Percentiles rank a stretch among this genome's conserved stretches.
Evolutionary conservation across 2,888 invertebrate genomes (phyloP).

Genomic region (Drosophila leonis): DNA sequence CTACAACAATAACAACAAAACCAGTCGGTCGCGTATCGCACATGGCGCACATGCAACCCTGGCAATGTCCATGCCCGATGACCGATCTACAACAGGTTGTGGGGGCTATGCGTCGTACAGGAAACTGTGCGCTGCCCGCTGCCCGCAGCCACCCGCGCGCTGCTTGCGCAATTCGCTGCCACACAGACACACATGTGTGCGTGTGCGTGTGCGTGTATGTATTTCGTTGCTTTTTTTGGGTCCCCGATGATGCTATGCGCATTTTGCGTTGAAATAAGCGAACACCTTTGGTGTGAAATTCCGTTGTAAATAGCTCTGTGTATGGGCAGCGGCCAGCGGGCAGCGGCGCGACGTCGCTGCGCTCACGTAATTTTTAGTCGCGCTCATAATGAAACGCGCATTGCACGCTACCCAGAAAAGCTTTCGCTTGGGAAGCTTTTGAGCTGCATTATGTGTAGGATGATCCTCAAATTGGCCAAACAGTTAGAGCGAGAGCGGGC

Average conservation of each 20-base stretch:
- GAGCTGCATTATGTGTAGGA: conserved; percentile 11
- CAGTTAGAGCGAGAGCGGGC: background rate
- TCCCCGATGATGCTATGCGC: conserved; percentile 56
- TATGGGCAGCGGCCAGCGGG: conserved; percentile 7
- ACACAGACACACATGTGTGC: background rate
- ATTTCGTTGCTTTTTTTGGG: conserved; percentile 39
- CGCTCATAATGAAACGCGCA: conserved; percentile 6
- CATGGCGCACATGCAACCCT: conserved; percentile 59
- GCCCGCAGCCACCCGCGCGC: background rate
- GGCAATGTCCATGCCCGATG: conserved; percentile 58
- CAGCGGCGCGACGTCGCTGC: background rate
- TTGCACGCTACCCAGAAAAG: conserved; percentile 18
- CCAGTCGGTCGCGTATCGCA: conserved; percentile 51
- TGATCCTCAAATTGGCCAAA: conserved; percentile 18
- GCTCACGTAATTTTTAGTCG: conserved; percentile 29
- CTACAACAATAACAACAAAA: conserved; percentile 31
- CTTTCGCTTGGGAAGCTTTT: conserved; percentile 32
- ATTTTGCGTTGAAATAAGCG: conserved; percentile 63
- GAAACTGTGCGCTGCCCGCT: conserved; percentile 36
- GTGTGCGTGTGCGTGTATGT: conserved; percentile 9
- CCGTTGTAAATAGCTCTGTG: conserved; percentile 62
- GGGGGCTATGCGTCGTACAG: conserved; percentile 48
- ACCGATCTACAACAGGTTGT: conserved; percentile 59
- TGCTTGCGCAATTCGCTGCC: conserved; percentile 54
- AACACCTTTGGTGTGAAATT: conserved; percentile 69